Base-by-base conservation (phyloP, 2,113 vertebrate genomes). In the Eleginops maclovinus region DNA sequence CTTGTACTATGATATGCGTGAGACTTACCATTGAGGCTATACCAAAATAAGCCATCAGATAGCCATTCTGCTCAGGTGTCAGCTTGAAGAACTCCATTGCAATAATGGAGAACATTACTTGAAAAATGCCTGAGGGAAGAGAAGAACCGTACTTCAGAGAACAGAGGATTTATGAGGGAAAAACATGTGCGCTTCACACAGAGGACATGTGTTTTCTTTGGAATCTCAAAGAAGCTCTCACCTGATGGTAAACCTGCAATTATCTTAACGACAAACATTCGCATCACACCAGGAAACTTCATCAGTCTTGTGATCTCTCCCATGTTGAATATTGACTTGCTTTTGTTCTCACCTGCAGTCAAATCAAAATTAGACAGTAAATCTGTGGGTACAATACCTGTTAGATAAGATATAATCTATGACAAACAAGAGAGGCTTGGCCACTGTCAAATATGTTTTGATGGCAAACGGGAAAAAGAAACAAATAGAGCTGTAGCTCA, bases 101-200 rank as follows among this genome's bases (percentile, higher is more conserved):
- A 58, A 99, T 95, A 87, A 98, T 86, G 40, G 96, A 96, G 89
- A 99, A 98, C 97, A 98, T 99, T 53, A 97, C 89, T 84, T 96
- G 93, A 88, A 99, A 99, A 73, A 98, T 92, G 40, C 96, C 98
- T 99, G 76, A 3, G 31, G 26, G 44, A 66, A 41, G 59, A 82
- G 22, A 85, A 81, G n/a, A 61, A 46, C 3, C 50, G 12, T 36
- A 9, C 1, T 51, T 67, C 17, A 0, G 46, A 15, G 26, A 41
- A 68, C 3, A 53, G 49, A 53, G 2, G 21, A 16, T 40, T 40
- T 40, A 50, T 50, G 11, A 13, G 21, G n/a, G 13, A 53, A 24
- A 12, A 10, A 13, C 5, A 5, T 22, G 22, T 5, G 14, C 15
- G 12, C 17, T 31, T 64, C 24, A 54, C 31, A 17, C 65, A 22